Evolutionary conservation across 2,888 invertebrate genomes (phyloP).

Genomic region (Pogonocherus hispidulus): DNA sequence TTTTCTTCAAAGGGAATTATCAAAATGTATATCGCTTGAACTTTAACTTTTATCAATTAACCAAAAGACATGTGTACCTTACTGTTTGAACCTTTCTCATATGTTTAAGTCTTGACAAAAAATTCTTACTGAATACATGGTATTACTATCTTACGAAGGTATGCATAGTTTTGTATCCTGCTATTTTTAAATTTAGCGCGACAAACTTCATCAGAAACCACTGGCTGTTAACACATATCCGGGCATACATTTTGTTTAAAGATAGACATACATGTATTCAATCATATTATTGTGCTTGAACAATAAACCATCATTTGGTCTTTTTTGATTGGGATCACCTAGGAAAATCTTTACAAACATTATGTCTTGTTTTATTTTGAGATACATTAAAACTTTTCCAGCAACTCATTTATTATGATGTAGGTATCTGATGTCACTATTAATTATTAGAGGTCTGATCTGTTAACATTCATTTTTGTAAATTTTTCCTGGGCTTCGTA

Average conservation of each 20-base stretch:
- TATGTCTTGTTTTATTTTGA: too few relatives aligned
- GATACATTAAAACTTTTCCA: too few relatives aligned
- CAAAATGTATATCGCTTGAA: too few relatives aligned
- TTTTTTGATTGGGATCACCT: constrained; percentile 26
- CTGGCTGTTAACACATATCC: constrained; percentile 48
- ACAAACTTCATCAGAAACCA: constrained; percentile 50
- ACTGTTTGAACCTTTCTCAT: constrained; percentile 45
- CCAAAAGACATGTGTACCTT: too few relatives aligned
- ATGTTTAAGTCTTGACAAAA: constrained; percentile 3
- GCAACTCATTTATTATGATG: too few relatives aligned
- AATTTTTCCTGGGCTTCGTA: constrained; percentile 30
- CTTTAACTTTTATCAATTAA: too few relatives aligned
- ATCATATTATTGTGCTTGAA: constrained; percentile 41
- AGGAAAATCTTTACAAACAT: constrained; percentile 20
- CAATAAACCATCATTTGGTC: constrained; percentile 26
- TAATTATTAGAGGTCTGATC: too few relatives aligned
- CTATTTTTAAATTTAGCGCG: constrained; percentile 64
- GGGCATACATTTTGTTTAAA: constrained; percentile 60
- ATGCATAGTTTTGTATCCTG: constrained; percentile 63
- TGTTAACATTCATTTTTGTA: constrained; percentile 36
- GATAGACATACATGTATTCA: constrained; percentile 62
- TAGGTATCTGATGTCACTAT: too few relatives aligned
- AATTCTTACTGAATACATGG: constrained; percentile 53
- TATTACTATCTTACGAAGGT: constrained; percentile 56
- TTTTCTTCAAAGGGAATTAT: not conserved